Evolutionary conservation across 2,888 invertebrate genomes (phyloP).

Genomic region (Phymatocera aterrima): DNA sequence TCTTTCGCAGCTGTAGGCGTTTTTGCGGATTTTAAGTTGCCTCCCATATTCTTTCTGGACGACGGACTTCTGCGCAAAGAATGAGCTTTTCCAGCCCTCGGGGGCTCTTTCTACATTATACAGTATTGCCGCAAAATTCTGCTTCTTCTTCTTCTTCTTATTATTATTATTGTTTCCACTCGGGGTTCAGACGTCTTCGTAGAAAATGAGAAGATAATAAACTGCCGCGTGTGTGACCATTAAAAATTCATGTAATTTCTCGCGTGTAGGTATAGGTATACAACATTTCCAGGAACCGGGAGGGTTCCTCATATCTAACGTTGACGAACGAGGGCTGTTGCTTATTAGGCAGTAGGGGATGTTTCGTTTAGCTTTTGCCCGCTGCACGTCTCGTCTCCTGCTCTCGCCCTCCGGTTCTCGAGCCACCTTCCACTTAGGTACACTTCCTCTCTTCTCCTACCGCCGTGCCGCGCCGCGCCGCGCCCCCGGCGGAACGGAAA

Average conservation of each 20-base stretch:
- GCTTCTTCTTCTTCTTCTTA: no score
- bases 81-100: no score
- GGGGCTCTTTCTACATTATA: no score
- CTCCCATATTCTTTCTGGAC: not conserved
- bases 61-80: no score
- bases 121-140: no score
- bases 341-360: slow-evolving; percentile 50
- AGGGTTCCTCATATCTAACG: slow-evolving; percentile 37
- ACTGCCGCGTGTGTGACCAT: slow-evolving; percentile 56
- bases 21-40: not conserved
- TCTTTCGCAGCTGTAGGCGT: not conserved
- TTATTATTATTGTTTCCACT: no score
- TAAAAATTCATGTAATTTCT: slow-evolving; percentile 64
- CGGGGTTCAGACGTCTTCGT: not conserved
- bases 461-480: no score
- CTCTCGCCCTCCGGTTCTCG: not conserved
- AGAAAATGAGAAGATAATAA: not conserved
- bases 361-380: slow-evolving; percentile 40
- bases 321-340: slow-evolving; percentile 32
- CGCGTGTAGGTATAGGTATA: slow-evolving; percentile 47
- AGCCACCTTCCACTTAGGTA: not conserved
- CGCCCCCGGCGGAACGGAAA: not conserved
- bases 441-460: not conserved
- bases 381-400: not conserved
- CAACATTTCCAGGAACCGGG: slow-evolving; percentile 1